Evolutionary conservation across 2,888 invertebrate genomes (phyloP).

Genomic region (Cheilosia urbana): DNA sequence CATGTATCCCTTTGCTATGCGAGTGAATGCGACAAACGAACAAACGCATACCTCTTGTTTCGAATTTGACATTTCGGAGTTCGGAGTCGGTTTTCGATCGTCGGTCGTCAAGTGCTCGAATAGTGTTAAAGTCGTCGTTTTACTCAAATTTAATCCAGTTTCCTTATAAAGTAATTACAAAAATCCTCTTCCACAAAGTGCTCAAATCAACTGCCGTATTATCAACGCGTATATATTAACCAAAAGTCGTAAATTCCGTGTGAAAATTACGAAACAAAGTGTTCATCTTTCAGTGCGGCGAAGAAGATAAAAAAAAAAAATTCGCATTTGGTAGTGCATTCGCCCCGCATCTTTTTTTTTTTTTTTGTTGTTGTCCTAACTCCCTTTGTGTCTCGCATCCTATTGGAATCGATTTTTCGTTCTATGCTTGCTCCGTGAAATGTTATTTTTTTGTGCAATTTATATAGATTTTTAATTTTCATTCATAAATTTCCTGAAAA

Average conservation of each 20-base stretch:
- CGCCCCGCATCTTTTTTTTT: constrained; percentile 62
- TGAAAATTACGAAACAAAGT: constrained; percentile 63
- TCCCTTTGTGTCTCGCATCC: constrained; percentile 67
- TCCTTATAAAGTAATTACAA: constrained; percentile 15
- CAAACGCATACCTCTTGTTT: constrained; percentile 45
- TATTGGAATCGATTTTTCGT: constrained; percentile 26
- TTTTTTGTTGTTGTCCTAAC: constrained; percentile 43
- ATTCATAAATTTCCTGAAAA: constrained; percentile 52
- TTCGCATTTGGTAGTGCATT: constrained; percentile 73
- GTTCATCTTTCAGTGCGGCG: constrained; percentile 47
- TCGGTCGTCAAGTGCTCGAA: constrained; percentile 64
- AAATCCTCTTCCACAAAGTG: constrained; percentile 32
- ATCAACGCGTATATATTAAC: constrained; percentile 24
- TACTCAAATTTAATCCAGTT: constrained; percentile 57
- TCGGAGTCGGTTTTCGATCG: constrained; percentile 73
- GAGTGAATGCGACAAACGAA: constrained; percentile 34
- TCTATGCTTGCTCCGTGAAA: background rate
- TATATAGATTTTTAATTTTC: constrained; percentile 29
- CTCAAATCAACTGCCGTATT: constrained; percentile 43
- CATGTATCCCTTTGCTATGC: background rate
- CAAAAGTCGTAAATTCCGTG: constrained; percentile 22
- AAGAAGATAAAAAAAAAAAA: constrained; percentile 60
- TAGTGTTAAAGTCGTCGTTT: constrained; percentile 50
- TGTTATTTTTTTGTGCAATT: constrained; percentile 50
- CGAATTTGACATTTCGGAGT: constrained; percentile 71